phyloP scores from a whole-genome alignment of 2,113 vertebrate genomes.

The Phylloscopus trochiloides region DNA sequence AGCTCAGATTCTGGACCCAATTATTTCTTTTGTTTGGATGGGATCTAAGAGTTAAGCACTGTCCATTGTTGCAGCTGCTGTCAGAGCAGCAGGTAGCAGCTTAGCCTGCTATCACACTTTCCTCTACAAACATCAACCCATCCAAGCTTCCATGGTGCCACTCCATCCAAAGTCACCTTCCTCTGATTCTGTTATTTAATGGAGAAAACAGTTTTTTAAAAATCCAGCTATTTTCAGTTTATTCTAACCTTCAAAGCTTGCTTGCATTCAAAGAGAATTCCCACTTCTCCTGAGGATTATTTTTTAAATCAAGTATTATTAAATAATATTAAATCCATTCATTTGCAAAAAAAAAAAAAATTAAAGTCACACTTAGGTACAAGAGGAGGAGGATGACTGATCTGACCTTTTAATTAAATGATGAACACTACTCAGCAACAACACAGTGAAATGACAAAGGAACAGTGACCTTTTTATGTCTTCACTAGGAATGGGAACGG shows the following conservation, averaged over 20 bases:
- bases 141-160: background rate
- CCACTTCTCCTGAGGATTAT: constrained; percentile 25
- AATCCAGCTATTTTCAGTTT: constrained; percentile 11
- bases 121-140: background rate
- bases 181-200: background rate
- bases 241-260: constrained; percentile 39
- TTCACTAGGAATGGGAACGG: constrained; percentile 44
- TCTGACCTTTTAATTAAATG: constrained; percentile 75
- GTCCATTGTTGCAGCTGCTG: background rate
- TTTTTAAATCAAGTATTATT: constrained; percentile 52
- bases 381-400: constrained; percentile 43
- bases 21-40: background rate
- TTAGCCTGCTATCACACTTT: background rate
- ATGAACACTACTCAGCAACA: constrained; percentile 64
- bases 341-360: constrained; percentile 43
- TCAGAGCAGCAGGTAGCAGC: background rate
- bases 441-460: constrained; percentile 43
- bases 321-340: constrained; percentile 51
- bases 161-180: background rate
- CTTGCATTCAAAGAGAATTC: constrained; percentile 22
- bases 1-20: background rate
- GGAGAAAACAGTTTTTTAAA: background rate
- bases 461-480: constrained; percentile 65
- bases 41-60: background rate
- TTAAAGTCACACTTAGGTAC: constrained; percentile 34